Evolutionary conservation across 2,113 vertebrate genomes (phyloP), one percentile per base, ranked within the genome.

Genomic region (Illadopsis cleaveri): DNA sequence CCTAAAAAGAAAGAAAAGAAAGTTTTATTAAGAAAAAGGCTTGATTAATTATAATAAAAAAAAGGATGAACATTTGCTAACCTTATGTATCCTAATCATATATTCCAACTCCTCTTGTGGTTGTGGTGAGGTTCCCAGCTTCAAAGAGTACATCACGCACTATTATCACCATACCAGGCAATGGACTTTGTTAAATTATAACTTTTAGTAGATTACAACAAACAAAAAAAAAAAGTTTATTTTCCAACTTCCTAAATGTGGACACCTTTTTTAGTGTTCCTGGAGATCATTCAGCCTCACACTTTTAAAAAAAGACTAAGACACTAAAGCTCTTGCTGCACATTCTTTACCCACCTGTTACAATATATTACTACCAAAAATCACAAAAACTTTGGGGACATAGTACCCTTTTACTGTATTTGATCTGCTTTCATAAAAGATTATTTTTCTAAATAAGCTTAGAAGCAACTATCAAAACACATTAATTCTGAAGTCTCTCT

Each of bases 1-100:
- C 98, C 99, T 99, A 96, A 10, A 82, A 95, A 90, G 68, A 94
- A 38, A 40, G 38, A 22, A 23, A 22, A 22, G 23, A 23, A 47
- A 72, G 83, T 15, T 44, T 47, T 3, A 73, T 83, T 62, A 88
- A 72, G 24, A 60, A 86, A 72, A 89, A 65, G 1, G 2, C 7
- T n/a, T 62, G 6, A 71, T 56, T 70, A 44, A 50, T 72, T 58
- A 54, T 11, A 88, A 62, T 11, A 54, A 89, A 79, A 20, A 71
- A 31, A 78, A 75, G 62, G 24, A 64, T 0, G 27, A 37, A 54
- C 48, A 66, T 61, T 48, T 80, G 37, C n/a, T 47, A 81, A 65
- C 16, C 7, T 79, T 25, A 64, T 10, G 5, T 31, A 88, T 31
- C 27, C 54, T 45, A 57, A 21, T 27, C 15, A 68, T 12, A 37